These are phyloP conservation scores for Cryptophagus acutangulus DNA, from an alignment of 2,888 invertebrate species.

Conservation along the genomic window DNA sequence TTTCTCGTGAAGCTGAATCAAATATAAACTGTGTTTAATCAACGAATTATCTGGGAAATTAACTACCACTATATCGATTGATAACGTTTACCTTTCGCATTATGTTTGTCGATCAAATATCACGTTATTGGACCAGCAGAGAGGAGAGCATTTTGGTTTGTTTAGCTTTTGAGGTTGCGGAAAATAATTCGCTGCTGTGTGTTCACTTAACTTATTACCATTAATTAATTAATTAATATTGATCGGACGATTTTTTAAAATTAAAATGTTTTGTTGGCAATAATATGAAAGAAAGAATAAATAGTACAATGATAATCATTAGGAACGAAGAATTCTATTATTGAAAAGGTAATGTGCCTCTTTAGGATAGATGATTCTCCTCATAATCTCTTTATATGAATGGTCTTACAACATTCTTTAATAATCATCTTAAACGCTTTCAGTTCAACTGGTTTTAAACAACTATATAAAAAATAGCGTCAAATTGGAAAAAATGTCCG, in stretches of 20 bases:
- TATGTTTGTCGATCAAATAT: constrained; percentile 39
- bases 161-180: constrained; percentile 34
- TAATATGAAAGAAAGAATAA: too few relatives aligned
- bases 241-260: constrained; percentile 4
- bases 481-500: too few relatives aligned
- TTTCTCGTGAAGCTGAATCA: constrained; percentile 29
- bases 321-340: too few relatives aligned
- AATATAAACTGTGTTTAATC: constrained; percentile 35
- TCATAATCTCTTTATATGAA: too few relatives aligned
- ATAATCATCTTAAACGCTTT: too few relatives aligned
- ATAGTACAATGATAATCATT: too few relatives aligned
- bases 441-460: too few relatives aligned
- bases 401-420: too few relatives aligned
- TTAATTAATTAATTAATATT: constrained; percentile 14
- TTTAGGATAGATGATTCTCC: too few relatives aligned
- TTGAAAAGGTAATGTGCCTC: too few relatives aligned
- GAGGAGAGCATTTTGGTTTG: constrained; percentile 26
- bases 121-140: constrained; percentile 28
- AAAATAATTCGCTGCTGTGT: constrained; percentile 22
- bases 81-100: constrained; percentile 37
- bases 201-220: constrained; percentile 29
- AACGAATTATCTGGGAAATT: constrained; percentile 40
- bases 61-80: constrained; percentile 38
- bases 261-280: constrained; percentile 6
- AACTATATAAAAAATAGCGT: too few relatives aligned